phyloP scores from a whole-genome alignment of 92 coral and sea anemone genomes.

The Umimayanthus kanabou region DNA sequence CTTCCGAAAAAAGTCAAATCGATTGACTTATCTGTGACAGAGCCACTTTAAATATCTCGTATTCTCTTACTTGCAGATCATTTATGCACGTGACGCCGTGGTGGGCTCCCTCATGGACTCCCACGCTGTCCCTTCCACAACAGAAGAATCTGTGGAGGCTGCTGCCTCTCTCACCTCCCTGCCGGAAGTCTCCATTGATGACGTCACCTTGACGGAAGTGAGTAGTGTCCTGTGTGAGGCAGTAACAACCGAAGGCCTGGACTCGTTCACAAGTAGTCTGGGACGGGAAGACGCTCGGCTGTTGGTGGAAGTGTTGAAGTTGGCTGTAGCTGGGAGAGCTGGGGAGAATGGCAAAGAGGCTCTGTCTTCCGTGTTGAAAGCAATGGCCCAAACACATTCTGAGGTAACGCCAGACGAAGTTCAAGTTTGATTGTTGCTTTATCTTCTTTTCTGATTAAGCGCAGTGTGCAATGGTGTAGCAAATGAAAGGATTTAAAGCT shows the following conservation, averaged over 20 bases:
- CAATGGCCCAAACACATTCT: conserved; percentile 79
- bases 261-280: conserved; percentile 79
- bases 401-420: conserved; percentile 58
- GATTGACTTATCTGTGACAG: neutral
- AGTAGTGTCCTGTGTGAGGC: conserved; percentile 46
- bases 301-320: conserved; percentile 86
- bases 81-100: conserved; percentile 94
- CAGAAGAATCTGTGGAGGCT: conserved; percentile 70
- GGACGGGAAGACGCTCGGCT: conserved; percentile 90
- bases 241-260: conserved; percentile 67
- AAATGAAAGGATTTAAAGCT: no score
- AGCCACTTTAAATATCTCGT: neutral
- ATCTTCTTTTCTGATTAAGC: no score
- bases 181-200: conserved; percentile 82
- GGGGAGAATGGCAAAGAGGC: conserved; percentile 87
- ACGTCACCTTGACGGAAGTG: conserved; percentile 69
- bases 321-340: conserved; percentile 95
- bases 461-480: no score
- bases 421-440: neutral
- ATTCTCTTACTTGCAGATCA: conserved; percentile 53
- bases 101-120: conserved; percentile 91
- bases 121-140: conserved; percentile 65
- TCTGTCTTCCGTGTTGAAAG: conserved; percentile 76
- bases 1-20: no score
- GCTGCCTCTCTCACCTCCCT: conserved; percentile 70